Evolutionary conservation across 2,113 vertebrate species (phyloP), one percentile per base, ranked within the genome.

Genomic region (Taxidea taxus): DNA sequence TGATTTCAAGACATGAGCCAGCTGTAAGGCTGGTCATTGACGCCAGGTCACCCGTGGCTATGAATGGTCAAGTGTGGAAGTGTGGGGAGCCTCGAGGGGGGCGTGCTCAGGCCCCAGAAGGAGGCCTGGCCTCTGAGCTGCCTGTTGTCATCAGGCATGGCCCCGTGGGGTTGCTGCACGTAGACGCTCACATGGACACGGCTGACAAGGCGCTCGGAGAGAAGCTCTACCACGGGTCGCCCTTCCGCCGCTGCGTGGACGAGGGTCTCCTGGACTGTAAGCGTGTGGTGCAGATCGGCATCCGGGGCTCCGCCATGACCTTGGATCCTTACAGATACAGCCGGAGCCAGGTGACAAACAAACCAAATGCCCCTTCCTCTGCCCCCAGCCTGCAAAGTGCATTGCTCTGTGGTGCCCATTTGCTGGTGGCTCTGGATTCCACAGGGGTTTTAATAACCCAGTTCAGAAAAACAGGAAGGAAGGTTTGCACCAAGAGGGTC

Each of bases 151-250:
- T 3, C 97, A 99, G 99, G 95, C 97, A 99, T 0, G 99, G 99
- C 13, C 99, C 99, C 0, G 97, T 99, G 96, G 99, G 99, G 2
- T 98, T 99, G 98, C 97, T 99, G 91, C 99, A 99, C 0, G 99
- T 99, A 95, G 99, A 99, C 0, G 99, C 99, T 37, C 99, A 99
- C 93, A 98, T 98, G 0, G 99, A 99, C 98, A 99, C 99, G 0
- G 98, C 98, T 0, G 99, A 99, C 84, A 25, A 66, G 12, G 97
- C 98, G 1, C 97, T 99, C 90, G 99, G 99, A 21, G 99, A 99
- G 98, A 99, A 98, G 98, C 99, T 99, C 44, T 99, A 98, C 49
- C 99, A 99, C 0, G 99, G 99, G 75, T 99, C 99, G 0, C 99
- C 99, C 0, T 99, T 99, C 98, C 99, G 99, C 58, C 99, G 99